phyloP scores from a whole-genome alignment of 2,888 invertebrate species.

The Onthophagus sagittarius region DNA sequence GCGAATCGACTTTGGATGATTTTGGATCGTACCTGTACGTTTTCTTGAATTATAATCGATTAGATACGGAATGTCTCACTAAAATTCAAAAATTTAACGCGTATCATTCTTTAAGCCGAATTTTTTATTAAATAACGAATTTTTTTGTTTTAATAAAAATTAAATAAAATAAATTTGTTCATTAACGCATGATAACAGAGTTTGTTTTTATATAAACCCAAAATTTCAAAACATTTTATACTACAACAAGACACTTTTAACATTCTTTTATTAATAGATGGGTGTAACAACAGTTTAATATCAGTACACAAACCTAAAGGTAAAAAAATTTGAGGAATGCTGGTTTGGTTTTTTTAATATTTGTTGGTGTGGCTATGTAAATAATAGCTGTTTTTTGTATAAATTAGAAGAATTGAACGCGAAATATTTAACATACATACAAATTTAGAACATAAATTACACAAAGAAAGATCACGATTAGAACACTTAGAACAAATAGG shows the following conservation, averaged over 20 bases:
- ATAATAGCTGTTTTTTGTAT: not conserved
- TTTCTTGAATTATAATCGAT: not conserved
- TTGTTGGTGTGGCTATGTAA: constrained; percentile 6
- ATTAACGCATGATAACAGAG: not conserved
- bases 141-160: not conserved
- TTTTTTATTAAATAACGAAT: not conserved
- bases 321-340: not conserved
- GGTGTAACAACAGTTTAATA: constrained; percentile 7
- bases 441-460: no score
- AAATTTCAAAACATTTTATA: not conserved
- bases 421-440: no score
- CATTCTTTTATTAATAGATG: constrained; percentile 3
- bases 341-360: not conserved
- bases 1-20: not conserved
- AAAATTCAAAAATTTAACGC: not conserved
- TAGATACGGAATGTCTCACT: not conserved
- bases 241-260: not conserved
- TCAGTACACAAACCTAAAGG: constrained; percentile 1
- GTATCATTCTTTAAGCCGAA: not conserved
- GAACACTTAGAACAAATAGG: no score
- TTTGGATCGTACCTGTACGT: not conserved
- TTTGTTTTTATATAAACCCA: not conserved
- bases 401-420: no score
- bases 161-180: not conserved
- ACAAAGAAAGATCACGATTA: no score